A percentile compares a stretch with the other conserved stretches of the same genome.
These are phyloP conservation scores for Pissodes strobi DNA, from an alignment of 1,140 invertebrate genomes.

Conservation along the genomic window DNA sequence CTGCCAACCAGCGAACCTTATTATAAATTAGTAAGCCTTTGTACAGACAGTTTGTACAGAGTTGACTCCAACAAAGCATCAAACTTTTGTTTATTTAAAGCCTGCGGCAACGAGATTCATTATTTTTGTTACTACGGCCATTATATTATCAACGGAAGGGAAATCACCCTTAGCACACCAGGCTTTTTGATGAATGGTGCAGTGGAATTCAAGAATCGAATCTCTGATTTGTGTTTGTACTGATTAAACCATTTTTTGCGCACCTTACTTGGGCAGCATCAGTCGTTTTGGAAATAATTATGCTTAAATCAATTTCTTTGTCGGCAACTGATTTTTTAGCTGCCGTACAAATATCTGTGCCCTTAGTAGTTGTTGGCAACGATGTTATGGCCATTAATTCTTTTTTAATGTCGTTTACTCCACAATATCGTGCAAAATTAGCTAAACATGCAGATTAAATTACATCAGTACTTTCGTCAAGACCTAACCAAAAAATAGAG, in stretches of 20 bases:
- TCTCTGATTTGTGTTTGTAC: slow-evolving; percentile 31
- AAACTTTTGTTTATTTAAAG: slow-evolving; percentile 48
- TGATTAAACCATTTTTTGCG: slow-evolving; percentile 26
- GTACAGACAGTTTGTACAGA: too few species aligned
- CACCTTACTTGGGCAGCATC: slow-evolving; percentile 39
- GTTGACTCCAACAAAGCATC: slow-evolving; percentile 46
- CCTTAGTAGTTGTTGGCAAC: slow-evolving; percentile 11
- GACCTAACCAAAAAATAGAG: not conserved
- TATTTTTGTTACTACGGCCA: slow-evolving; percentile 43
- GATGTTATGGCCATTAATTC: slow-evolving; percentile 16
- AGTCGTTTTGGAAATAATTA: slow-evolving; percentile 40
- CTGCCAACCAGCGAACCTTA: slow-evolving; percentile 50
- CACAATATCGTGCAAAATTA: slow-evolving; percentile 11
- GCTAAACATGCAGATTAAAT: slow-evolving; percentile 6
- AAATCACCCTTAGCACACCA: slow-evolving; percentile 14
- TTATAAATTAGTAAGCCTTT: slow-evolving; percentile 49
- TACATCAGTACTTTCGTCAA: slow-evolving; percentile 15
- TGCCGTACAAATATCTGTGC: slow-evolving; percentile 8
- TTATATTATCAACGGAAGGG: slow-evolving; percentile 15
- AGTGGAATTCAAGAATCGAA: slow-evolving; percentile 44
- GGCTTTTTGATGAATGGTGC: slow-evolving; percentile 40
- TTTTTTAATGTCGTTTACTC: slow-evolving; percentile 10
- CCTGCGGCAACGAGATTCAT: slow-evolving; percentile 40
- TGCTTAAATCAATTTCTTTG: slow-evolving; percentile 29
- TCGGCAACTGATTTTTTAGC: slow-evolving; percentile 16